Conservation (phyloP, 2,888 invertebrate genomes). For the Allolobophora icterica region DNA sequence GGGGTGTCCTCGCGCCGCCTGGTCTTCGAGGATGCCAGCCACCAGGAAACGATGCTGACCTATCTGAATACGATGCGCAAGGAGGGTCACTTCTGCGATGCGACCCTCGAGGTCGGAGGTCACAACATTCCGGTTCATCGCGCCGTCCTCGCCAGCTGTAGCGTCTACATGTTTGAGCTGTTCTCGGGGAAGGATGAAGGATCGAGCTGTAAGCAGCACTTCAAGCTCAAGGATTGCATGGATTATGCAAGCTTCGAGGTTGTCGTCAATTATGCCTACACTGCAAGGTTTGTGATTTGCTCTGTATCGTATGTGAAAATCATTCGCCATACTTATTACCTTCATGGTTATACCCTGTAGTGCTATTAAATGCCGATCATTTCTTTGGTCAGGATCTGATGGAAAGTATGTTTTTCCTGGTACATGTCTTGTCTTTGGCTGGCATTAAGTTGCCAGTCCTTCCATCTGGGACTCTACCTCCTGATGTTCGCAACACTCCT, state of each 20-base stretch:
- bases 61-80: slow-evolving; percentile 81
- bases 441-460: too few relatives aligned
- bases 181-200: slow-evolving; percentile 69
- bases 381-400: too few relatives aligned
- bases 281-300: slow-evolving; percentile 70
- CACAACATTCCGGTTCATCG: slow-evolving; percentile 79
- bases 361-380: too few relatives aligned
- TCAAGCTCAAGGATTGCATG: slow-evolving; percentile 72
- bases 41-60: slow-evolving; percentile 64
- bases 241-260: slow-evolving; percentile 76
- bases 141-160: slow-evolving; percentile 80
- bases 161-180: slow-evolving; percentile 78
- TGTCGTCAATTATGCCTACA: slow-evolving; percentile 83
- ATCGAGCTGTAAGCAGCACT: slow-evolving; percentile 64
- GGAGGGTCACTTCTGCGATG: slow-evolving; percentile 85
- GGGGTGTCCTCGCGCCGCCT: neutral
- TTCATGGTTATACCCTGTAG: neutral
- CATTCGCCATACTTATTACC: slow-evolving; percentile 5
- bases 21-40: slow-evolving; percentile 21
- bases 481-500: too few relatives aligned
- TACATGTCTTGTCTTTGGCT: too few relatives aligned
- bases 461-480: too few relatives aligned
- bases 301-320: neutral
- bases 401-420: too few relatives aligned
- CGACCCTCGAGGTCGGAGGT: slow-evolving; percentile 78